Evolutionary conservation across 2,797 vertebrate species (phyloP).

Genomic region (Prunella strophiata): DNA sequence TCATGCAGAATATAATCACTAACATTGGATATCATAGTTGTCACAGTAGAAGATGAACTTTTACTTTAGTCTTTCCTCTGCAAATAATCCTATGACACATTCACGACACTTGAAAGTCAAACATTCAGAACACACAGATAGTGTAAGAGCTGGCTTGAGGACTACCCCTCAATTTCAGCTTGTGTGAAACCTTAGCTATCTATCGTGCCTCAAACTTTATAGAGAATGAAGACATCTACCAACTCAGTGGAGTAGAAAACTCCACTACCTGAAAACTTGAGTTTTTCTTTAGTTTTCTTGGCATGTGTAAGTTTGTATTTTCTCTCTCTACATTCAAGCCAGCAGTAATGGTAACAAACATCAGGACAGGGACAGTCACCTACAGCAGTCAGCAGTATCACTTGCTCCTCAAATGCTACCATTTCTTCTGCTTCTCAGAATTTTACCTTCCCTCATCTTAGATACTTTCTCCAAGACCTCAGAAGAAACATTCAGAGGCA

Average conservation of each 20-base stretch:
- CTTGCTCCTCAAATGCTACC: neutral
- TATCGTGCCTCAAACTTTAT: fast-evolving
- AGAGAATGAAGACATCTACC: neutral
- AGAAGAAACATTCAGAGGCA: neutral
- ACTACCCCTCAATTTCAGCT: neutral
- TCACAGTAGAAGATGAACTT: neutral
- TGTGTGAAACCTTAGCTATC: neutral
- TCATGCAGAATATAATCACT: neutral
- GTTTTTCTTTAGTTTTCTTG: no score
- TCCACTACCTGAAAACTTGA: neutral
- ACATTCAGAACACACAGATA: neutral
- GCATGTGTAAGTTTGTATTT: neutral
- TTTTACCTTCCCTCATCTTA: neutral
- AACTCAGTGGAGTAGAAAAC: neutral
- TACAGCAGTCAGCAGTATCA: neutral
- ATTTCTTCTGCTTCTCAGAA: neutral
- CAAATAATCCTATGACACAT: neutral
- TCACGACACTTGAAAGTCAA: neutral
- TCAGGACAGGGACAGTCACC: neutral
- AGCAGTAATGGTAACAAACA: neutral
- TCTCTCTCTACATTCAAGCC: neutral
- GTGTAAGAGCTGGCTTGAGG: neutral
- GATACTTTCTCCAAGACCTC: neutral
- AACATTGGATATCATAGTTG: neutral
- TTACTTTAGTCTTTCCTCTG: neutral